Conservation (phyloP, 2,113 vertebrate genomes). For the Geothlypis trichas region DNA sequence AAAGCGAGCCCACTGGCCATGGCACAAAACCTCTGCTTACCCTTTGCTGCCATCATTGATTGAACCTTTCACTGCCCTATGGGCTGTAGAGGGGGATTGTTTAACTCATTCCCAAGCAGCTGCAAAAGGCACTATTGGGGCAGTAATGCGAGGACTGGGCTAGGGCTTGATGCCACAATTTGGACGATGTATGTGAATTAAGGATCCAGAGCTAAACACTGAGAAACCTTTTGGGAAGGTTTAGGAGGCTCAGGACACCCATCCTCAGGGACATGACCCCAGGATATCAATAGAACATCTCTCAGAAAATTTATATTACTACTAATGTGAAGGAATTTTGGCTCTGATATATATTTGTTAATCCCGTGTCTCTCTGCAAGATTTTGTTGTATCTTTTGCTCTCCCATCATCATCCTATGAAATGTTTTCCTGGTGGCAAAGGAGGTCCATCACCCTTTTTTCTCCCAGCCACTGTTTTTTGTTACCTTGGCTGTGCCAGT, state of each 20-base stretch:
- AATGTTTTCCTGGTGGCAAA: background rate
- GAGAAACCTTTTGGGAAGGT: background rate
- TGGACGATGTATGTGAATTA: background rate
- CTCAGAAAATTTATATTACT: background rate
- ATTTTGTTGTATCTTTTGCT: background rate
- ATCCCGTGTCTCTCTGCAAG: background rate
- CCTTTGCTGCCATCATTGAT: background rate
- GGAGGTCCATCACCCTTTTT: background rate
- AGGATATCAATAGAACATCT: background rate
- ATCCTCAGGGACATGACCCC: background rate
- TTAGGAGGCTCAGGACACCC: background rate
- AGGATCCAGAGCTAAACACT: background rate
- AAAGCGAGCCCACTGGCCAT: background rate
- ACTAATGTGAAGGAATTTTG: background rate
- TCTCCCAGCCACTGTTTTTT: background rate
- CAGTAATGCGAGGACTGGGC: background rate
- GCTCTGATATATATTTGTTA: background rate
- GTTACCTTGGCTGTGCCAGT: background rate
- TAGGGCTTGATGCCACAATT: background rate
- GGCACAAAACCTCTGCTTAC: background rate
- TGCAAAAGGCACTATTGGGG: background rate
- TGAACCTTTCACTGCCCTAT: background rate
- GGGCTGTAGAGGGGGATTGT: background rate
- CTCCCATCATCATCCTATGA: background rate
- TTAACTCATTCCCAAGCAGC: background rate